Evolutionary conservation across 2,888 invertebrate species (phyloP), one percentile per base, ranked within the genome.

Genomic region (Ommatoiulus sabulosus): DNA sequence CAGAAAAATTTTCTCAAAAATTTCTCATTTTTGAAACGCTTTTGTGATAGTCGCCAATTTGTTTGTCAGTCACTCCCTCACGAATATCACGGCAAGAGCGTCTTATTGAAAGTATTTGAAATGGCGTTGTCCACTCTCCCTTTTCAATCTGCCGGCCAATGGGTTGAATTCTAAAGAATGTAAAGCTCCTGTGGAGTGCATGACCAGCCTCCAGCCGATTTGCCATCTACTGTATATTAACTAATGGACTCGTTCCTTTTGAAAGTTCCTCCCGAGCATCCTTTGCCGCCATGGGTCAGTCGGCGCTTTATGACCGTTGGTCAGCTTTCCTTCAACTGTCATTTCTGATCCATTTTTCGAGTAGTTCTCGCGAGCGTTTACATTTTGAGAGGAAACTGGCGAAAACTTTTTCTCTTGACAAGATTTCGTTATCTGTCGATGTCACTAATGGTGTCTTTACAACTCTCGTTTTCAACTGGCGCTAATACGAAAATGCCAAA

Each of bases 181-280:
- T 80, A 35, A 80, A 80, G 80, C 35, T 24, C 35, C 80, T 15
- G 35, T 80, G 1, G 80, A 80, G 80, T 80, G n/a, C n/a, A n/a
- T n/a, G 80, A 80, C 80, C 80, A 80, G 80, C 35, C 80, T 80
- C 8, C 80, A 80, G 12, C 35, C 80, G 12, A 12, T 12, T 12
- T 80, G 80, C 80, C 80, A 35, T 10, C 12, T 35, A 35, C 35
- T 35, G 35, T 35, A 35, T 24, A 80, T 80, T 35, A 80, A 80
- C 80, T 80, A 43, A 80, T 80, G 80, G 80, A 80, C 80, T 80
- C 80, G 35, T 80, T 43, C 80, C 24, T 24, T 63, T 63, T n/a
- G 5, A 20, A 63, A 63, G 20, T n/a, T 63, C 17, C 1, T 17
- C 63, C 17, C 4, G 63, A 72, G 72, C 72, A 72, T 52, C 72